phyloP scores from a whole-genome alignment of 2,888 invertebrate genomes.

The Dinocampus coccinellae region DNA sequence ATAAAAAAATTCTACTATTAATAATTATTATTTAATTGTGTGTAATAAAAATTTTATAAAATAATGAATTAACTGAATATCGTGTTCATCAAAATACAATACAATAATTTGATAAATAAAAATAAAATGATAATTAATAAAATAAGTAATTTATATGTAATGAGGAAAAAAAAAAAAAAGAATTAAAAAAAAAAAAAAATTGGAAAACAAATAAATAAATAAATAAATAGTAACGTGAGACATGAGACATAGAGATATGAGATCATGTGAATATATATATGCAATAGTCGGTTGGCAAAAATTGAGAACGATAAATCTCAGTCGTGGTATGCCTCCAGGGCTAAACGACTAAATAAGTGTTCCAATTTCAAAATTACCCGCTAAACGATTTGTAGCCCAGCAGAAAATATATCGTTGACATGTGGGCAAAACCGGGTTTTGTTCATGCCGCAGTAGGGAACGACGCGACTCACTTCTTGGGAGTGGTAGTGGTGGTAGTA shows the following conservation, averaged over 20 bases:
- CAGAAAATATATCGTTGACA: slow-evolving; percentile 69
- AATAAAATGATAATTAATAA: no score
- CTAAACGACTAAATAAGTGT: slow-evolving; percentile 69
- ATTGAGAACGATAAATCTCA: slow-evolving; percentile 37
- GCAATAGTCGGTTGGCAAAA: slow-evolving; percentile 20
- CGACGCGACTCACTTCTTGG: slow-evolving; percentile 4
- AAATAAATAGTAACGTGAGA: not conserved
- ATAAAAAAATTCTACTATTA: no score
- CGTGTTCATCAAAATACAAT: no score
- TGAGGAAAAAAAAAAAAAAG: no score
- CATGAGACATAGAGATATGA: not conserved
- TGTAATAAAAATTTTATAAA: no score
- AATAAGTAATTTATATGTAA: no score
- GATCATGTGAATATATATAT: not conserved
- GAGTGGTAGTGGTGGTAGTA: no score
- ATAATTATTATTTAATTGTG: no score
- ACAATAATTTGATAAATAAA: no score
- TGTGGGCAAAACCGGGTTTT: slow-evolving; percentile 56
- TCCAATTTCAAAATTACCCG: slow-evolving; percentile 69
- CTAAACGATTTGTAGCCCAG: slow-evolving; percentile 68
- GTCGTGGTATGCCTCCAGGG: slow-evolving; percentile 57
- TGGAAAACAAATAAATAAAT: no score
- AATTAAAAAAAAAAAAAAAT: no score
- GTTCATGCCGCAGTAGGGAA: slow-evolving; percentile 14
- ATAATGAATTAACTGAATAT: no score